Evolutionary conservation across 2,113 vertebrate species (phyloP).

Genomic region (Polypterus bichir): DNA sequence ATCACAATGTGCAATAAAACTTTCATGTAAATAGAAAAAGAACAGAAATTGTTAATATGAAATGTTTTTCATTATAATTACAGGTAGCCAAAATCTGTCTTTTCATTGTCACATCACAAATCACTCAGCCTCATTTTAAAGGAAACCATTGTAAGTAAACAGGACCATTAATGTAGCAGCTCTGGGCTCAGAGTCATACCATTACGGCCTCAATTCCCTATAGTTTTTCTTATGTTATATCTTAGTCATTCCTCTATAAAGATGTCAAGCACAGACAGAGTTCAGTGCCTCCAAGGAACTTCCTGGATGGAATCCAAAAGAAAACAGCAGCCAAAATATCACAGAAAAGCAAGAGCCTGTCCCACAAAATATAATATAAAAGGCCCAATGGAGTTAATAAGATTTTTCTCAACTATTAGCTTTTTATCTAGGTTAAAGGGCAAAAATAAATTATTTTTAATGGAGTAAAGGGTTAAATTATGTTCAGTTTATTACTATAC

Average conservation of each 20-base stretch:
- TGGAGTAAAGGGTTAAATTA: no score
- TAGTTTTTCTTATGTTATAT: conserved; percentile 49
- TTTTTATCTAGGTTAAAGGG: not conserved
- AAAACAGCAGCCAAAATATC: conserved; percentile 36
- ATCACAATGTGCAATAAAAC: not conserved
- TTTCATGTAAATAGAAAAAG: not conserved
- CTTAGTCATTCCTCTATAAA: conserved; percentile 61
- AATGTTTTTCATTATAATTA: conserved; percentile 1
- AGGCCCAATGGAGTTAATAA: not conserved
- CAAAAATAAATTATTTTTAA: not conserved
- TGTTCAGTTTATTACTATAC: no score
- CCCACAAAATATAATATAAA: not conserved
- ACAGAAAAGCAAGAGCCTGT: conserved; percentile 19
- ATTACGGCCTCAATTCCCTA: conserved; percentile 34
- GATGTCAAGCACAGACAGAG: conserved; percentile 48
- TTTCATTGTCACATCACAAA: not conserved
- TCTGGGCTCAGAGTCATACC: conserved; percentile 25
- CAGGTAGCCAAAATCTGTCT: conserved; percentile 3
- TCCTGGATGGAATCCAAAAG: conserved; percentile 41
- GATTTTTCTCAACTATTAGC: not conserved
- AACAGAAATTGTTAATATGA: not conserved
- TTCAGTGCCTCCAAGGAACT: conserved; percentile 27
- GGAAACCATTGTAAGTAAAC: not conserved
- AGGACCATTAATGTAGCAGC: not conserved
- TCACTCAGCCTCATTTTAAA: not conserved